phyloP scores from a whole-genome alignment of 2,113 vertebrate species.

The Piaya cayana region DNA sequence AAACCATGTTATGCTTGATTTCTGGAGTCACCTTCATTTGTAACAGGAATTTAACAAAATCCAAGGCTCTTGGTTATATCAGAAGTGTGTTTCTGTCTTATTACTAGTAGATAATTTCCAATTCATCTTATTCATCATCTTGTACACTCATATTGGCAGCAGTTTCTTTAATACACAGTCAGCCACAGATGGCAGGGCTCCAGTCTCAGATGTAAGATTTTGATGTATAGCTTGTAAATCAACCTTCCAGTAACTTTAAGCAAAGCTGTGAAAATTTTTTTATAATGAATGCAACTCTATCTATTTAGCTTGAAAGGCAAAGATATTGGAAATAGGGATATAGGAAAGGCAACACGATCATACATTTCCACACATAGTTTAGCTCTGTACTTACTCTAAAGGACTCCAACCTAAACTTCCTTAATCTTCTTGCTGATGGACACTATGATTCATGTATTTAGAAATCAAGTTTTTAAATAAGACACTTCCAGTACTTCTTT shows the following conservation, averaged over 20 bases:
- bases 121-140: neutral
- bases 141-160: neutral
- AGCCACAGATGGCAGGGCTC: slow-evolving; percentile 12
- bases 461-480: neutral
- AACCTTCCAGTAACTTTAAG: neutral
- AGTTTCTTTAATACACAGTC: neutral
- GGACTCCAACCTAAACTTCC: neutral
- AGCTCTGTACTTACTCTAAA: neutral
- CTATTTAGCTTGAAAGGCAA: slow-evolving; percentile 28
- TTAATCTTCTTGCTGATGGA: too few relatives aligned
- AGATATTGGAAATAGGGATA: neutral
- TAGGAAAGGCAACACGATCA: neutral
- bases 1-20: neutral
- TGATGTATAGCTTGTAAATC: slow-evolving; percentile 3
- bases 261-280: slow-evolving; percentile 27
- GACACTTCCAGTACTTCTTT: neutral
- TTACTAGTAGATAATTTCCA: neutral
- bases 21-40: neutral
- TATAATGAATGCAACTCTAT: neutral
- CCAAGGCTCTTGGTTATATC: neutral
- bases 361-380: neutral
- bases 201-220: neutral
- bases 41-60: neutral
- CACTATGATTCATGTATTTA: neutral
- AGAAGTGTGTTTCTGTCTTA: neutral